These are phyloP conservation scores for Trichonephila clavata DNA, from an alignment of 1,140 invertebrate genomes.

Conservation along the genomic window DNA sequence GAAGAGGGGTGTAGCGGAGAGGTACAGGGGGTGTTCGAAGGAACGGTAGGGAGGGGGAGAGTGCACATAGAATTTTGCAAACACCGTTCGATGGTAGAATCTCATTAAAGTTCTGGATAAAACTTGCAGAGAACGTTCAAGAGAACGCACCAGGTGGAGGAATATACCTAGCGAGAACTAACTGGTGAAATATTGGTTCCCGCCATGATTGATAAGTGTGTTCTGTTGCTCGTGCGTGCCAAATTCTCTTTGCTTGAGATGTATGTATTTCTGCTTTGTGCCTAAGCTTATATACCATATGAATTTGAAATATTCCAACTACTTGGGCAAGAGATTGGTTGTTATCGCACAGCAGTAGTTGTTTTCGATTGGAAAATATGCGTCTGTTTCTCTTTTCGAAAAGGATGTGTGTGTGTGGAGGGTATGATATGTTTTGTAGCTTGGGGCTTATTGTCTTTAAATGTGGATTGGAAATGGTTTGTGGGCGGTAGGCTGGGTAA, in stretches of 20 bases:
- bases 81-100: slow-evolving; percentile 67
- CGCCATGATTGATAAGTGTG: slow-evolving; percentile 72
- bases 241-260: slow-evolving; percentile 71
- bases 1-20: background rate
- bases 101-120: slow-evolving; percentile 75
- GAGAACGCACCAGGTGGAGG: slow-evolving; percentile 59
- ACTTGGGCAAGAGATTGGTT: slow-evolving; percentile 6
- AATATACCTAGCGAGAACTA: slow-evolving; percentile 64
- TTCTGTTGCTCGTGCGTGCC: slow-evolving; percentile 23
- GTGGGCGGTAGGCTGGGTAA: slow-evolving; percentile 2
- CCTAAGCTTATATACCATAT: slow-evolving; percentile 1
- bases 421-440: slow-evolving; percentile 23
- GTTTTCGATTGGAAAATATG: slow-evolving; percentile 69
- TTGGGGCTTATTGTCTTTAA: slow-evolving; percentile 22
- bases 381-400: background rate
- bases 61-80: slow-evolving; percentile 73
- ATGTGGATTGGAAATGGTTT: slow-evolving; percentile 17
- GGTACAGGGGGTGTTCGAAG: background rate
- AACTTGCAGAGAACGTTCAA: slow-evolving; percentile 64
- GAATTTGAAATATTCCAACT: slow-evolving; percentile 59
- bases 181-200: slow-evolving; percentile 75
- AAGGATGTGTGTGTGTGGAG: background rate
- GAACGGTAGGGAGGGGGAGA: background rate
- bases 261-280: slow-evolving; percentile 54
- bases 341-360: slow-evolving; percentile 41